Percentiles rank a stretch among this genome's conserved stretches.
Conservation (phyloP, 2,888 invertebrate species). For the Agrotis segetum region DNA sequence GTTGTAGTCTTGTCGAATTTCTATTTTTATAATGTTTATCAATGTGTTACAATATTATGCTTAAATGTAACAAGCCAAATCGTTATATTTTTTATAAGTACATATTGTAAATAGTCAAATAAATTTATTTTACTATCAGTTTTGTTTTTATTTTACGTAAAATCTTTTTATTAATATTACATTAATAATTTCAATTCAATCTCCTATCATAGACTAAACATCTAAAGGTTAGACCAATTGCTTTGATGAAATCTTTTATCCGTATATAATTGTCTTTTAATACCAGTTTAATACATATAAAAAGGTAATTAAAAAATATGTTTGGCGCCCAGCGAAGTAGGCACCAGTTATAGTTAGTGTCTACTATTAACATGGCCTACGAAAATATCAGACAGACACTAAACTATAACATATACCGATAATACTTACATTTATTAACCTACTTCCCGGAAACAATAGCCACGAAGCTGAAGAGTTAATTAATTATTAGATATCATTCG, state of each 20-base stretch:
- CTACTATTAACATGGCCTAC: too few species aligned
- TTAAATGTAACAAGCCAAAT: conserved; percentile 61
- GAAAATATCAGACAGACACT: too few species aligned
- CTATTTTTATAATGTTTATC: conserved; percentile 29
- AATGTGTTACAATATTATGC: conserved; percentile 43
- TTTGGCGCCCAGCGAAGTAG: too few species aligned
- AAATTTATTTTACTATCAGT: conserved; percentile 46
- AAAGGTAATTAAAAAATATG: too few species aligned
- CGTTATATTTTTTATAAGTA: conserved; percentile 57
- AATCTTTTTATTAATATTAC: too few species aligned
- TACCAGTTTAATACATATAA: too few species aligned
- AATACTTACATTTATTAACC: conserved; percentile 15
- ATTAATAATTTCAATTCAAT: too few species aligned
- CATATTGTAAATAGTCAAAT: conserved; percentile 65
- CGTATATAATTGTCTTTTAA: too few species aligned
- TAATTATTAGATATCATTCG: conserved; percentile 49
- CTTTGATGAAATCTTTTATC: too few species aligned
- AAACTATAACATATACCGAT: not conserved
- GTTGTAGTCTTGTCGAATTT: conserved; percentile 23
- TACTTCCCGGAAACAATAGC: conserved; percentile 7
- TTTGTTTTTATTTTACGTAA: not conserved
- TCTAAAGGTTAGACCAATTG: too few species aligned
- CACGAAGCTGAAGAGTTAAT: conserved; percentile 27
- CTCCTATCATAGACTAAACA: too few species aligned
- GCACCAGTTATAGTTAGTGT: too few species aligned